Evolutionary conservation across 2,797 vertebrate species (phyloP), one percentile per base, ranked within the genome.

Genomic region (Acestrorhynchus altus): DNA sequence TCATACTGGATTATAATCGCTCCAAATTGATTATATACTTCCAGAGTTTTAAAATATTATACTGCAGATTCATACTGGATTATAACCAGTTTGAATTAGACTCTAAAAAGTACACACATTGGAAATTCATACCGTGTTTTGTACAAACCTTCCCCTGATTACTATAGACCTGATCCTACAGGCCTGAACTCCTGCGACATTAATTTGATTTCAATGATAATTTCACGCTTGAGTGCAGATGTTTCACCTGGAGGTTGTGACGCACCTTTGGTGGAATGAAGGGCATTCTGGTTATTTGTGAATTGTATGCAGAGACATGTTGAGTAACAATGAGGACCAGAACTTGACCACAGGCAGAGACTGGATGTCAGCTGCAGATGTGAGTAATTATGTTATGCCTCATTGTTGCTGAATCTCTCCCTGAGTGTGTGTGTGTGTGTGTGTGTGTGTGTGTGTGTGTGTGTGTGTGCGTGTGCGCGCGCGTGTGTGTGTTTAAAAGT

Each of bases 341-440:
- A 57, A 54, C 13, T 52, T 52, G 15, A 44, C 42, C 59, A 52
- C 4, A 35, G 31, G 8, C 31, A 61, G 31, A n/a, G 18, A n/a
- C 4, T 24, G 8, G 13, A 75, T 54, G 46, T 57, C 57, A 74
- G 16, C 7, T 20, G 8, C 20, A 56, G 49, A 15, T 83, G 68
- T 68, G 63, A 85, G 82, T 54, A 24, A 56, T 76, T 40, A 47
- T 57, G 15, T 61, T 49, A n/a, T 72, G 20, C 42, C 24, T 74
- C 44, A 42, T 63, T 56, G 49, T 76, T 22, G 35, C 54, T 28
- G 54, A 4, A 26, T 57, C 24, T 26, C 24, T 39, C 16, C 15
- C 22, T 74, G 13, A 20, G 39, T 39, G 22, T 57, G 72, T 72
- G 64, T 10, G 63, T 10, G n/a, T 52, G n/a, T 42, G 72, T 72